Conservation (phyloP, 2,113 vertebrate species). For the Sciurus niger region DNA sequence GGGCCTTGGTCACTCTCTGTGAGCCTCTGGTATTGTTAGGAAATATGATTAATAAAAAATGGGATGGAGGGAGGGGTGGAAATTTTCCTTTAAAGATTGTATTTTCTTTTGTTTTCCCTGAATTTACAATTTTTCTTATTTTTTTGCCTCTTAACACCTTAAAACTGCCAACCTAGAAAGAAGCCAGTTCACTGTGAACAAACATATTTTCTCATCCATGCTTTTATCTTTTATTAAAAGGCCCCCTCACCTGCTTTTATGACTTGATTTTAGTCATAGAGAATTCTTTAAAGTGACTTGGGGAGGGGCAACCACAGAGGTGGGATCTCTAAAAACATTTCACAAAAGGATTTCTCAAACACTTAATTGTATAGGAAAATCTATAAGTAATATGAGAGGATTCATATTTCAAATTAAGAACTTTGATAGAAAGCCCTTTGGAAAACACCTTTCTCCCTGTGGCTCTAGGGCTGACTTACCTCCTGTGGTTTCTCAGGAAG, state of each 20-base stretch:
- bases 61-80: neutral
- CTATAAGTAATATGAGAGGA: neutral
- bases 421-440: neutral
- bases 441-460: neutral
- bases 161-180: constrained; percentile 64
- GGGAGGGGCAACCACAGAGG: neutral
- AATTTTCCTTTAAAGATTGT: neutral
- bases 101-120: constrained; percentile 51
- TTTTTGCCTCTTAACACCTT: constrained; percentile 63
- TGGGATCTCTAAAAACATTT: neutral
- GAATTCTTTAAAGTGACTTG: constrained; percentile 23
- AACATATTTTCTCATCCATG: neutral
- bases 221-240: constrained; percentile 52
- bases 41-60: constrained; percentile 7
- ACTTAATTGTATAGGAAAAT: neutral
- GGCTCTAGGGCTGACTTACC: neutral
- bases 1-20: neutral
- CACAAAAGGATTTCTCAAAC: neutral
- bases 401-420: neutral
- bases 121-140: constrained; percentile 54
- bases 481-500: neutral
- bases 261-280: neutral
- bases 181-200: constrained; percentile 20
- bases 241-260: neutral
- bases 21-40: neutral